Evolutionary conservation across 2,113 vertebrate genomes (phyloP).

Genomic region (Cyanoliseus patagonus): DNA sequence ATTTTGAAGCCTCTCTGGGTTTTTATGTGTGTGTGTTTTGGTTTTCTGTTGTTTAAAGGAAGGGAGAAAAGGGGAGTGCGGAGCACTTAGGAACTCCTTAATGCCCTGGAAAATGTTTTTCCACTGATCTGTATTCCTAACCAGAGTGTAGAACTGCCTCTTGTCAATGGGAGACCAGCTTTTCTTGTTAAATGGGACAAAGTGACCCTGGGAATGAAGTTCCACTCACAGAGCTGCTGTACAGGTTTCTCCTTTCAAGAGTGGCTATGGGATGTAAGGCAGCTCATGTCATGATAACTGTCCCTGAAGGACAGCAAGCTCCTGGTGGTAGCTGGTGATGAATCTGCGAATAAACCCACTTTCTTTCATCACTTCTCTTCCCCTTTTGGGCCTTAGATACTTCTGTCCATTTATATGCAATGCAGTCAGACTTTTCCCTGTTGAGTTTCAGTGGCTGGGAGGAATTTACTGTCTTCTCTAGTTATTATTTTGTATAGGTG

Average conservation of each 20-base stretch:
- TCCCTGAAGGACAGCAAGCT: neutral
- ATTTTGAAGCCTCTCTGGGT: neutral
- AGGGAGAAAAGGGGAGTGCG: neutral
- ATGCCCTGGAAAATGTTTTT: neutral
- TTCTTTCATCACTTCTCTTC: neutral
- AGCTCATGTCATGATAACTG: neutral
- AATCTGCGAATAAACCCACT: neutral
- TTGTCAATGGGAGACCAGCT: conserved; percentile 13
- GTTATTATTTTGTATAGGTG: fast-evolving
- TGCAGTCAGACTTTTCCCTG: neutral
- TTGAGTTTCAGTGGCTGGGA: neutral
- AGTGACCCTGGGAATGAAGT: neutral
- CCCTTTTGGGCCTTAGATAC: neutral
- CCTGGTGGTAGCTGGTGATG: neutral
- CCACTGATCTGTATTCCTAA: conserved; percentile 14
- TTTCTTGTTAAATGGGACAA: neutral
- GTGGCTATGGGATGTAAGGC: neutral
- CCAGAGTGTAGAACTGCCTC: neutral
- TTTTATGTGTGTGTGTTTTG: neutral
- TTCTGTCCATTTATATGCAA: fast-evolving
- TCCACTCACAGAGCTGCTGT: neutral
- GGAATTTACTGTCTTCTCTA: neutral
- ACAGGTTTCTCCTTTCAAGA: neutral
- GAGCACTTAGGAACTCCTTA: neutral
- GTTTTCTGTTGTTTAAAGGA: neutral